Evolutionary conservation across 1,140 invertebrate species (phyloP).

Genomic region (Aporrectodea caliginosa): DNA sequence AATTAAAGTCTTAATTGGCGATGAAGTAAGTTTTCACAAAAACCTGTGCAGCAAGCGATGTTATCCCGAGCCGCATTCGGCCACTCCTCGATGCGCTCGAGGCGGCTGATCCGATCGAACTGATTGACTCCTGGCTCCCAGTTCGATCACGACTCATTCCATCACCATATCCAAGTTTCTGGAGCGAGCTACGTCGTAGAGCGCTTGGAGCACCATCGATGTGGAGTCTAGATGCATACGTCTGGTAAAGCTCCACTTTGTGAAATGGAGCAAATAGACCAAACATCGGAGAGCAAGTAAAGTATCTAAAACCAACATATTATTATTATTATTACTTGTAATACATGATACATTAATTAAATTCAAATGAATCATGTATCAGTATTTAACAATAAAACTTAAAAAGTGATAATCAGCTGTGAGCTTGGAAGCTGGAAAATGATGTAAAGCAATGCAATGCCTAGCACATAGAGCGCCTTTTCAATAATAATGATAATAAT

Average conservation of each 20-base stretch:
- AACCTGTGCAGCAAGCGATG: conserved; percentile 36
- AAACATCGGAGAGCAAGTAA: conserved; percentile 81
- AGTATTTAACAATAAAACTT: too few relatives aligned
- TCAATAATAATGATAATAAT: too few relatives aligned
- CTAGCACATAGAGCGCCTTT: too few relatives aligned
- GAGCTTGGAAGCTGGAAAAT: too few relatives aligned
- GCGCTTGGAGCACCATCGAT: not conserved
- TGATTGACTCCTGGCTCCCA: conserved; percentile 73
- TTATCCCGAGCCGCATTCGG: conserved; percentile 70
- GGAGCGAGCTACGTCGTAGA: conserved; percentile 5
- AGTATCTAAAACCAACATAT: conserved; percentile 69
- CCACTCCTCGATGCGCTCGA: conserved; percentile 67
- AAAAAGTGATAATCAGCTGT: too few relatives aligned
- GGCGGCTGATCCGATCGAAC: conserved; percentile 72
- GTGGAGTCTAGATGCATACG: too few relatives aligned
- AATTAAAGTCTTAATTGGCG: too few relatives aligned
- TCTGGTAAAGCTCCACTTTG: conserved; percentile 42
- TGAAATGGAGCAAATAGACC: conserved; percentile 86
- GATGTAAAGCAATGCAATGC: too few relatives aligned
- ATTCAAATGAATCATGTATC: too few relatives aligned
- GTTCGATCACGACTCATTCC: conserved; percentile 39
- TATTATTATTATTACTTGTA: too few relatives aligned
- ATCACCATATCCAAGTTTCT: conserved; percentile 13
- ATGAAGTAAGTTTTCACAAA: too few relatives aligned
- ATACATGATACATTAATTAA: too few relatives aligned